phyloP scores from a whole-genome alignment of 2,797 vertebrate genomes.

The Synaphobranchus kaupii region DNA sequence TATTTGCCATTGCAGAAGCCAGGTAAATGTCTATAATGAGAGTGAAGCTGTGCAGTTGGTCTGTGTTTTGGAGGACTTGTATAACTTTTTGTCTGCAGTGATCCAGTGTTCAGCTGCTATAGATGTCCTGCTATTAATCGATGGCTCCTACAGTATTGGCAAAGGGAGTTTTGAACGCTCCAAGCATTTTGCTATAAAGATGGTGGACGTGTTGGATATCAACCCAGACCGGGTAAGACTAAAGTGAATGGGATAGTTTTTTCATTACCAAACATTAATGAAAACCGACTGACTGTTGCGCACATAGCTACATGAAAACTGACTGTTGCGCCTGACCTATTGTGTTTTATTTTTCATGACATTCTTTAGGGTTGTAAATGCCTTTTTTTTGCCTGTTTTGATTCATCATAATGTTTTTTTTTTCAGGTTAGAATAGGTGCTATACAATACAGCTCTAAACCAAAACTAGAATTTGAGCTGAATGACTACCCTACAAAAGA shows the following conservation, averaged over 20 bases:
- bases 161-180: conserved; percentile 47
- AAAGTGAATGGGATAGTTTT: not conserved
- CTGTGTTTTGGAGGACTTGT: not conserved
- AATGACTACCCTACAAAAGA: conserved; percentile 38
- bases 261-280: not conserved
- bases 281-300: too few species aligned
- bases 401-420: not conserved
- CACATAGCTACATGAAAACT: too few species aligned
- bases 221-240: conserved; percentile 45
- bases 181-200: conserved; percentile 43
- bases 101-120: conserved; percentile 44
- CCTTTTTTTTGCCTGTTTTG: not conserved
- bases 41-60: not conserved
- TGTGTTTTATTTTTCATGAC: not conserved
- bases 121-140: conserved; percentile 39
- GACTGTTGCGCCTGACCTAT: not conserved
- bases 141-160: conserved; percentile 47
- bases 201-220: conserved; percentile 42
- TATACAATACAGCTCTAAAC: conserved; percentile 44
- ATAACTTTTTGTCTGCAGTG: conserved; percentile 27
- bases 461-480: conserved; percentile 40
- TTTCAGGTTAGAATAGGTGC: conserved; percentile 38
- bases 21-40: not conserved
- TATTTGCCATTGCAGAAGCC: not conserved
- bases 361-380: not conserved